These are phyloP conservation scores for Diprion similis DNA, from an alignment of 1,140 invertebrate genomes.

Conservation along the genomic window DNA sequence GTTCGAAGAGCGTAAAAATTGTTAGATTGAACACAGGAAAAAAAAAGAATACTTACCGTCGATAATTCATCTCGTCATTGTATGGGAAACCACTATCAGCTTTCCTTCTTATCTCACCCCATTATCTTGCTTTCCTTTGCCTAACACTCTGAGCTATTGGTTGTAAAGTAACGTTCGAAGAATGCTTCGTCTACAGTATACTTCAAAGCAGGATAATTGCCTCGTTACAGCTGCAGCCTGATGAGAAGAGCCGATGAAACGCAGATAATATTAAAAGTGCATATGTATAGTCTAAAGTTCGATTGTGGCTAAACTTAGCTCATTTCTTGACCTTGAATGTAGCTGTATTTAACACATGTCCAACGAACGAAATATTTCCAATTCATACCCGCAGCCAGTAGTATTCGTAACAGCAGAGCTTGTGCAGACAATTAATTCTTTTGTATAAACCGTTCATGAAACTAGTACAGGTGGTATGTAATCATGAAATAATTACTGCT, in stretches of 20 bases:
- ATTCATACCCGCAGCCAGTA: too few species aligned
- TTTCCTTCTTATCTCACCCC: not conserved
- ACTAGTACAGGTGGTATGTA: too few species aligned
- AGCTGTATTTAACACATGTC: not conserved
- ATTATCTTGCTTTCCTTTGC: conserved; percentile 2
- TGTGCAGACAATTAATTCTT: too few species aligned
- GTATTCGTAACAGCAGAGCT: too few species aligned
- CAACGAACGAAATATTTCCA: too few species aligned
- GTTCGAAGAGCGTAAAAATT: too few species aligned
- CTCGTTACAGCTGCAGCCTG: too few species aligned
- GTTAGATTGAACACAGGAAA: not conserved
- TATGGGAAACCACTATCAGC: not conserved
- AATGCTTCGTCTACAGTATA: too few species aligned
- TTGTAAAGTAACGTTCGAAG: not conserved
- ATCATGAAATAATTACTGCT: too few species aligned
- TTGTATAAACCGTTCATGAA: too few species aligned
- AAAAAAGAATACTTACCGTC: not conserved
- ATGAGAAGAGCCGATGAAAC: too few species aligned
- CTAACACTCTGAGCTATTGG: not conserved
- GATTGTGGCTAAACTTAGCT: not conserved
- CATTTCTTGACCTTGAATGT: not conserved
- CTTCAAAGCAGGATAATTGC: too few species aligned
- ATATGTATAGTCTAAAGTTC: not conserved
- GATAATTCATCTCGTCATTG: not conserved
- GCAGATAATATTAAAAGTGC: not conserved